Evolutionary conservation across 2,797 vertebrate genomes (phyloP).

Genomic region (Numenius phaeopus): DNA sequence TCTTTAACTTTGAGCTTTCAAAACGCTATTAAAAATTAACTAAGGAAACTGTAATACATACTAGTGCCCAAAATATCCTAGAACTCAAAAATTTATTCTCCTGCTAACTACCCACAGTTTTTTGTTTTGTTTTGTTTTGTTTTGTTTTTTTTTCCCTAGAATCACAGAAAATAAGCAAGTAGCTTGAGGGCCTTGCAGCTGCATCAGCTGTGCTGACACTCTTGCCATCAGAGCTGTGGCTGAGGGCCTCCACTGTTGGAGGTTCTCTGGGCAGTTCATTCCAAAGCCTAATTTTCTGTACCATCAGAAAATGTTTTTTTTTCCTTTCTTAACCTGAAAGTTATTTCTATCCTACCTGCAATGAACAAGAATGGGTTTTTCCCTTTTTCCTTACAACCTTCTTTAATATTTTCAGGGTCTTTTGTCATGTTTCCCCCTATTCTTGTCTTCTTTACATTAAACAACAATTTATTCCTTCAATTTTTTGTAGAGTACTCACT

Average conservation of each 20-base stretch:
- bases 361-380: background rate
- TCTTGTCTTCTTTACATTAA: background rate
- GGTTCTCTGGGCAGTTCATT: background rate
- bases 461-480: background rate
- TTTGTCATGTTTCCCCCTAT: background rate
- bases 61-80: background rate
- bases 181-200: background rate
- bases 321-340: background rate
- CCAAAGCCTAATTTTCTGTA: background rate
- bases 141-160: background rate
- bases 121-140: too few species aligned
- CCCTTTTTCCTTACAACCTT: background rate
- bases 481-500: background rate
- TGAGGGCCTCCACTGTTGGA: background rate
- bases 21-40: constrained; percentile 27
- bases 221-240: background rate
- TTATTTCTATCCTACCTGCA: background rate
- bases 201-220: background rate
- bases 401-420: background rate
- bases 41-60: background rate
- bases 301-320: background rate
- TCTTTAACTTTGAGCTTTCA: constrained; percentile 16
- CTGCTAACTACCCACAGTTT: background rate
- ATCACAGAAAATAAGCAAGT: background rate
- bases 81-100: background rate